Conservation (phyloP, 2,888 invertebrate genomes). For the Entomobrya multifasciata region DNA sequence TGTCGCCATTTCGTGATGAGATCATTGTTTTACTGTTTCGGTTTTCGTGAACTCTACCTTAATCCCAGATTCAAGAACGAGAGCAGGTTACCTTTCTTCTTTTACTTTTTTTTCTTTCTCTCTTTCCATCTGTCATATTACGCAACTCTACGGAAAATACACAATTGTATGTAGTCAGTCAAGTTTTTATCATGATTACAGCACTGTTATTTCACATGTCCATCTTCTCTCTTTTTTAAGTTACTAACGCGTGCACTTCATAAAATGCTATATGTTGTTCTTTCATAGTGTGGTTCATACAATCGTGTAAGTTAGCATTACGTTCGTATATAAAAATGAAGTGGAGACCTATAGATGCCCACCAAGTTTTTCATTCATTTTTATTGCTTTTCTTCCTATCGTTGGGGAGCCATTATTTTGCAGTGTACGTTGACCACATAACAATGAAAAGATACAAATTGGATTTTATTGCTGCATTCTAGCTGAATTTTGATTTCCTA, state of each 20-base stretch:
- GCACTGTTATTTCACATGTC: conserved; percentile 37
- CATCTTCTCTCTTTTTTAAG: conserved; percentile 19
- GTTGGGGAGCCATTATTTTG: conserved; percentile 78
- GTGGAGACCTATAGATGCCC: conserved; percentile 5
- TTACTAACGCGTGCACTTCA: conserved; percentile 40
- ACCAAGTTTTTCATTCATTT: conserved; percentile 77
- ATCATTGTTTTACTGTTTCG: too few species aligned
- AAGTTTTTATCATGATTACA: conserved; percentile 31
- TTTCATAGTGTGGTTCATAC: not conserved
- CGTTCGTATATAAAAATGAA: too few species aligned
- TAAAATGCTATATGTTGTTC: conserved; percentile 11
- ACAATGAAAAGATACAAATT: conserved; percentile 78
- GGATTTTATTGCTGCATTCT: conserved; percentile 77
- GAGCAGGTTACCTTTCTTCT: not conserved
- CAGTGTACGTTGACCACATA: conserved; percentile 78
- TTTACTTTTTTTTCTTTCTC: conserved; percentile 5
- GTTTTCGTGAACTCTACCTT: not conserved
- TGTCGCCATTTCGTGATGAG: too few species aligned
- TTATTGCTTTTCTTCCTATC: conserved; percentile 76
- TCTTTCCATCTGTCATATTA: not conserved
- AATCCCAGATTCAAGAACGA: not conserved
- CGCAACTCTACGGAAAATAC: too few species aligned
- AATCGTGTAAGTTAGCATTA: not conserved
- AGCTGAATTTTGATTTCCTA: conserved; percentile 78
- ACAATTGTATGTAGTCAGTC: not conserved